Percentiles rank a stretch among this genome's conserved stretches.
Evolutionary conservation across 2,113 vertebrate species (phyloP).

Genomic region (Thymallus thymallus): DNA sequence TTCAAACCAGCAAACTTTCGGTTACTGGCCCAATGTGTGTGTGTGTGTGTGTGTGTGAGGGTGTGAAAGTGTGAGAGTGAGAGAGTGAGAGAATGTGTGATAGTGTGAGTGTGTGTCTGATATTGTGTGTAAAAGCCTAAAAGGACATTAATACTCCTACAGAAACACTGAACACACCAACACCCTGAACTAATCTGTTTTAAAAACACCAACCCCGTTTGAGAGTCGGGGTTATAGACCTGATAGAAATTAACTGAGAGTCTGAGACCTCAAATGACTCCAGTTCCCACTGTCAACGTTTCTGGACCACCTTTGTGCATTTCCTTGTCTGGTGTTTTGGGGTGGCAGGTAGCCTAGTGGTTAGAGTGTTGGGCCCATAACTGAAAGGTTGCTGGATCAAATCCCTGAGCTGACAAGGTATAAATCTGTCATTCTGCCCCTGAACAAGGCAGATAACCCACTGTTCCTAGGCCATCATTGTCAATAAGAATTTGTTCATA

Average conservation of each 20-base stretch:
- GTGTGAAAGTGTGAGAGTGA: no score
- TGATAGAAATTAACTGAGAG: slow-evolving; percentile 35
- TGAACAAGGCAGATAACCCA: no score
- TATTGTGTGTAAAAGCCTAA: not conserved
- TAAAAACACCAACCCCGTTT: slow-evolving; percentile 20
- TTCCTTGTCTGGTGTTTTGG: not conserved
- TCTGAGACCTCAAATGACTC: slow-evolving; percentile 48
- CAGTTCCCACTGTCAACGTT: slow-evolving; percentile 25
- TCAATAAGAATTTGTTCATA: no score
- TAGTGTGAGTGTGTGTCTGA: not conserved
- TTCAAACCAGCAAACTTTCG: no score
- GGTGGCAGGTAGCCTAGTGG: no score
- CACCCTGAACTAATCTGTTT: slow-evolving; percentile 40
- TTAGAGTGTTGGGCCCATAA: no score
- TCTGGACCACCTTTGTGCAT: not conserved
- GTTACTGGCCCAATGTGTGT: not conserved
- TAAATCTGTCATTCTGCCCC: no score
- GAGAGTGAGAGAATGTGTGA: no score
- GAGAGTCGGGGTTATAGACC: slow-evolving; percentile 45
- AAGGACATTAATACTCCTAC: slow-evolving; percentile 33
- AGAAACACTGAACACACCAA: slow-evolving; percentile 33
- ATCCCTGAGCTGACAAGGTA: no score
- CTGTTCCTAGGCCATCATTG: no score
- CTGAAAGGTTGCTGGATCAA: no score
- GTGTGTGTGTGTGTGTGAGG: not conserved